phyloP scores from a whole-genome alignment of 2,888 invertebrate species.

The Agriopis leucophaearia region DNA sequence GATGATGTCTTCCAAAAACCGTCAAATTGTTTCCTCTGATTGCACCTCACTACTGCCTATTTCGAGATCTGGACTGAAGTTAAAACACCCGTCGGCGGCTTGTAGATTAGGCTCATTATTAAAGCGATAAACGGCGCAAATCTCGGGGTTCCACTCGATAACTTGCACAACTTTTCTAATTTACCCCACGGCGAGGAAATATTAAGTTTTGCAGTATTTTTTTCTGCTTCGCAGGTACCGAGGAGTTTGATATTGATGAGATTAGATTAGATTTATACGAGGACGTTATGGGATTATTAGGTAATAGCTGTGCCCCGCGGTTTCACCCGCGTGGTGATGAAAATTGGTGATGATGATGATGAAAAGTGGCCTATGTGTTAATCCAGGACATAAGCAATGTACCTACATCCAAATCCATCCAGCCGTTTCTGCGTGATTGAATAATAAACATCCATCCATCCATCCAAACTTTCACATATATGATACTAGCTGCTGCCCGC shows the following conservation, averaged over 20 bases:
- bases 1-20: background rate
- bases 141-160: slow-evolving; percentile 45
- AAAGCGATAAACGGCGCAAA: slow-evolving; percentile 51
- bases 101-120: slow-evolving; percentile 48
- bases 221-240: slow-evolving; percentile 31
- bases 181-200: slow-evolving; percentile 46
- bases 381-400: no score
- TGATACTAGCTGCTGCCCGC: no score
- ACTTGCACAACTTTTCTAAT: slow-evolving; percentile 66
- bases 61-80: slow-evolving; percentile 28
- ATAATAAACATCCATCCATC: no score
- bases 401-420: no score
- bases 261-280: slow-evolving; percentile 18
- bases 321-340: no score
- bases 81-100: slow-evolving; percentile 31
- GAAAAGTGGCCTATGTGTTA: no score
- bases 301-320: no score
- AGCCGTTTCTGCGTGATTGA: no score
- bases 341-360: no score
- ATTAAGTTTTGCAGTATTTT: slow-evolving; percentile 41
- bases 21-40: background rate
- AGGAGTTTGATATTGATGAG: slow-evolving; percentile 16
- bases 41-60: slow-evolving; percentile 5
- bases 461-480: no score
- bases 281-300: background rate